Conservation (phyloP, 2,888 invertebrate species). For the Scaptomyza tumidula region DNA sequence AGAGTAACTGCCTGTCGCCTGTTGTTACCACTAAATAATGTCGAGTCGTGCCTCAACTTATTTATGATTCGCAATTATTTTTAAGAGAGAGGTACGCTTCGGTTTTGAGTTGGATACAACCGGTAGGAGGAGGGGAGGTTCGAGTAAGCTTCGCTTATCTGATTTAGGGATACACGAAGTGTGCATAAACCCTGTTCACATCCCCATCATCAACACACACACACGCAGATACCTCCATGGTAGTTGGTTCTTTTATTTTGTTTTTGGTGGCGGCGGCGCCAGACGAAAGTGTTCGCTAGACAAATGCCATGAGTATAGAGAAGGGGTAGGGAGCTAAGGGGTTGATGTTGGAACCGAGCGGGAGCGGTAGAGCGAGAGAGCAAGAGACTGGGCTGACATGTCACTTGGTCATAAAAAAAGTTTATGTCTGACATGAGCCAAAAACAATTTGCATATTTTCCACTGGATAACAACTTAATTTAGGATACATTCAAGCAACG, state of each 20-base stretch:
- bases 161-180: conserved; percentile 69
- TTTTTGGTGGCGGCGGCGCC: conserved; percentile 58
- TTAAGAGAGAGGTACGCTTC: conserved; percentile 31
- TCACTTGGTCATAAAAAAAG: conserved; percentile 83
- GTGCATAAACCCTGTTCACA: conserved; percentile 57
- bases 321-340: conserved; percentile 1
- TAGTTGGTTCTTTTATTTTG: conserved; percentile 24
- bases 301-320: conserved; percentile 50
- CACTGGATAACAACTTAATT: conserved; percentile 83
- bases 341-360: conserved; percentile 7
- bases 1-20: conserved; percentile 37
- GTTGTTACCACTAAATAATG: conserved; percentile 69
- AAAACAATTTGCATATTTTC: conserved; percentile 83
- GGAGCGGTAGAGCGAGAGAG: conserved; percentile 8
- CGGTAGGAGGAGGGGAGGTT: neutral
- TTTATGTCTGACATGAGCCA: conserved; percentile 83
- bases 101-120: neutral
- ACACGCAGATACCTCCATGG: neutral
- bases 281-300: conserved; percentile 73
- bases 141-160: conserved; percentile 59
- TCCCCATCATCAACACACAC: conserved; percentile 28
- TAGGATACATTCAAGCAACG: conserved; percentile 63
- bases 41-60: conserved; percentile 62
- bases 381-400: conserved; percentile 73
- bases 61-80: conserved; percentile 76